Evolutionary conservation across 2,888 invertebrate genomes (phyloP).

Genomic region (Heteromurus nitidus): DNA sequence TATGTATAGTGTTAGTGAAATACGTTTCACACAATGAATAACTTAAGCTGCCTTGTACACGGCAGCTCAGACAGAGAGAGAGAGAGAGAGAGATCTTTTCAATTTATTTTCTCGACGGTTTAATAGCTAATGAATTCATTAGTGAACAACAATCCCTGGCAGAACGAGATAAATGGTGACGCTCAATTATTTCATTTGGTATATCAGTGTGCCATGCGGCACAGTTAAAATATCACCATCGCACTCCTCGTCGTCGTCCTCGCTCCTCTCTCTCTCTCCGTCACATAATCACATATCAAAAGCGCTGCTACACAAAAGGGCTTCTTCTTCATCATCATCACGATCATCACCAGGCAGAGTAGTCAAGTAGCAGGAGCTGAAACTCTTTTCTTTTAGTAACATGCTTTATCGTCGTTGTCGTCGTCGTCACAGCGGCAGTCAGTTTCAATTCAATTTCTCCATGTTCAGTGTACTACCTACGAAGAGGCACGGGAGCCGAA

Average conservation of each 20-base stretch:
- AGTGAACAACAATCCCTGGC: conserved; percentile 67
- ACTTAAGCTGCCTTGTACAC: conserved; percentile 60
- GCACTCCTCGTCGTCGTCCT: conserved; percentile 6
- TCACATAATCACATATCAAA: not conserved
- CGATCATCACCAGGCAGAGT: not conserved
- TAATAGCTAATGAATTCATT: conserved; percentile 67
- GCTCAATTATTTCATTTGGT: conserved; percentile 67
- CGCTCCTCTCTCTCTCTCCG: conserved; percentile 10
- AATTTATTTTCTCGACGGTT: conserved; percentile 66
- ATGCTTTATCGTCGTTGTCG: conserved; percentile 57
- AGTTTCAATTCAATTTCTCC: conserved; percentile 56
- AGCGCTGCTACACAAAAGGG: conserved; percentile 32
- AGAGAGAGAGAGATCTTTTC: conserved; percentile 66
- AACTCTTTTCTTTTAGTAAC: conserved; percentile 29
- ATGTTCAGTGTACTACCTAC: not conserved
- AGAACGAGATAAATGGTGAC: conserved; percentile 67
- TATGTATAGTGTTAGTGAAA: not conserved
- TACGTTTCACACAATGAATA: conserved; percentile 52
- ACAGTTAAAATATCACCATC: conserved; percentile 42
- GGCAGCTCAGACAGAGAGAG: no score
- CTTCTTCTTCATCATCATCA: conserved; percentile 50
- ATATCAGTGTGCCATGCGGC: conserved; percentile 46
- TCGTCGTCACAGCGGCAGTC: conserved; percentile 47
- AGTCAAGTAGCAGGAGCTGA: not conserved
- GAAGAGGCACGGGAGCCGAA: not conserved